Conservation (phyloP, 2,113 vertebrate species). For the Chionomys nivalis region DNA sequence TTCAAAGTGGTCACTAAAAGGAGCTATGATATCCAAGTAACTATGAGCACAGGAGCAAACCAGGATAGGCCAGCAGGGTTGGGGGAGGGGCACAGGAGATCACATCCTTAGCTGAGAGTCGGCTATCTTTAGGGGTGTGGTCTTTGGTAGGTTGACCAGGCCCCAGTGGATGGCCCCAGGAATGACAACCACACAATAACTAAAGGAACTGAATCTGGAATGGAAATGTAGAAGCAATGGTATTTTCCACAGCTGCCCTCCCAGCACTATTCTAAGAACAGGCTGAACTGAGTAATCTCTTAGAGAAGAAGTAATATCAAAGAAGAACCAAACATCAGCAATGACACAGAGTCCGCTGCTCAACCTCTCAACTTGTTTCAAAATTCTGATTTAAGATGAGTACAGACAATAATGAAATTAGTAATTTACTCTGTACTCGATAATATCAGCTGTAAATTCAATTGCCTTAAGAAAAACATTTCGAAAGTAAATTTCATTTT, state of each 20-base stretch:
- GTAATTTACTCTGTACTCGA: not conserved
- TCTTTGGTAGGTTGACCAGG: not conserved
- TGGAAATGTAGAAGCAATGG: not conserved
- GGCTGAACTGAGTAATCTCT: not conserved
- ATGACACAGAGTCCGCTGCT: not conserved
- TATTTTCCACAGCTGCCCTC: not conserved
- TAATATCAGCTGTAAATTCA: not conserved
- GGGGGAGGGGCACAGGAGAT: not conserved
- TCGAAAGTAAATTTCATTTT: not conserved
- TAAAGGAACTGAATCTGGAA: not conserved
- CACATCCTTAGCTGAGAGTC: not conserved
- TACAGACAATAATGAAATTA: conserved; percentile 10
- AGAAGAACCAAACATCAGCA: not conserved
- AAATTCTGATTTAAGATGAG: not conserved
- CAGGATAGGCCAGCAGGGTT: no score
- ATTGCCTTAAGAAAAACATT: not conserved
- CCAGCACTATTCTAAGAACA: not conserved
- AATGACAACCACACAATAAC: not conserved
- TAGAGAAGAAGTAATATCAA: not conserved
- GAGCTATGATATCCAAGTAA: not conserved
- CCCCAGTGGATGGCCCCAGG: not conserved
- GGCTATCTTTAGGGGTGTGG: not conserved
- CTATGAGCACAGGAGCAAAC: not conserved
- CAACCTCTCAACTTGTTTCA: conserved; percentile 1
- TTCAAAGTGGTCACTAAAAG: not conserved